Base-by-base conservation (phyloP, 2,113 vertebrate genomes). In the Zootoca vivipara region DNA sequence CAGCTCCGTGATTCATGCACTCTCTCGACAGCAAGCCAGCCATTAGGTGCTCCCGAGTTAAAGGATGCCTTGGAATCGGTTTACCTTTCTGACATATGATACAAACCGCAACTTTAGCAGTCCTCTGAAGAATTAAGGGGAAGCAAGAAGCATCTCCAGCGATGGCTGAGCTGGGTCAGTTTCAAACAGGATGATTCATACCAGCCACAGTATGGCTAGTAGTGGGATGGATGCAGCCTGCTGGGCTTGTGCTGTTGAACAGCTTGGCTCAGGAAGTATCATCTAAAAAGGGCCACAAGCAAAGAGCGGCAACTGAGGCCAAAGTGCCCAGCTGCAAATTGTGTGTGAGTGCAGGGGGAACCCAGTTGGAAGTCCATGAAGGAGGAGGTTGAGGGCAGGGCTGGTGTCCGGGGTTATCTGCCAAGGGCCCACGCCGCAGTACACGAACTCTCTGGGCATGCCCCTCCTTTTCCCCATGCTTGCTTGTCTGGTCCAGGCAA, bases 171-270 rank as follows among this genome's bases (percentile, higher is more conserved):
- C 56, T 35, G 33, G 22, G 24, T 73, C 42, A 52, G 28, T 81
- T 89, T 78, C 69, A 78, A 8, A 64, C 4, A 38, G 78, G 67
- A 81, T 87, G 78, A 87, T 87, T 81, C 78, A 82, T 81, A 42
- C 42, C 15, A 46, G 56, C 35, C 38, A 33, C 16, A 33, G 74
- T n/a, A 42, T 58, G 46, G 46, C 46, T n/a, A 65, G 58, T 10
- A 5, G 73, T 67, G 33, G 74, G 58, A 33, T 74, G 67, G 42
- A 64, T 73, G 38, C 13, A 16, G 33, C 78, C 67, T 40, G 86
- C 86, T 82, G 67, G 18, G 78, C 67, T 42, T 52, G 81, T 87
- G 78, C 52, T 73, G 78, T 73, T 72, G 33, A 81, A 87, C 33
- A 72, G 78, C 65, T 69, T 87, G 78, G 46, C 26, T 81, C n/a